Evolutionary conservation across 2,113 vertebrate species (phyloP).

Genomic region (Callipepla californica): DNA sequence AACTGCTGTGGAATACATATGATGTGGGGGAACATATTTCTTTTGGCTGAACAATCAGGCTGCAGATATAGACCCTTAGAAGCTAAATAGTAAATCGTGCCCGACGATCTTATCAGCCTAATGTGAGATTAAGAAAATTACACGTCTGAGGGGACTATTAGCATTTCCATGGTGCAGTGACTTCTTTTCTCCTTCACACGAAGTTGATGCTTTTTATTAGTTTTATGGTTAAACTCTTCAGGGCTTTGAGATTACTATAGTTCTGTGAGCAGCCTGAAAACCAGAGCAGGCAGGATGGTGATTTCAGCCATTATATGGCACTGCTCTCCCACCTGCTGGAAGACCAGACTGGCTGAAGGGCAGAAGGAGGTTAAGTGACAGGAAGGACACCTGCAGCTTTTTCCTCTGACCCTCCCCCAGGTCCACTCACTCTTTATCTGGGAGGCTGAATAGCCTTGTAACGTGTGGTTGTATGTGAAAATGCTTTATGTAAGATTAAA

Average conservation of each 20-base stretch:
- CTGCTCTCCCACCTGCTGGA: background rate
- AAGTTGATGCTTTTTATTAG: slow-evolving; percentile 12
- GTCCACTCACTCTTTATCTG: background rate
- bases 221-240: background rate
- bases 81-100: slow-evolving; percentile 22
- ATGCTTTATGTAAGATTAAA: background rate
- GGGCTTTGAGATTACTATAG: background rate
- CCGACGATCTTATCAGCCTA: background rate
- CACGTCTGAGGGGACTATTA: background rate
- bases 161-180: background rate
- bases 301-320: background rate
- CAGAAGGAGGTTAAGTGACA: background rate
- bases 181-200: slow-evolving; percentile 3
- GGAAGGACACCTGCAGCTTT: background rate
- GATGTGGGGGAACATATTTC: background rate
- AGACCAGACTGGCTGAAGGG: background rate
- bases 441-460: background rate
- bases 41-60: slow-evolving; percentile 13
- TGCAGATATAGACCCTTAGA: background rate
- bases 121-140: slow-evolving; percentile 1
- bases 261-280: background rate
- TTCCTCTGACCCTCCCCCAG: background rate
- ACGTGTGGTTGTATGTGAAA: background rate
- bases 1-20: background rate
- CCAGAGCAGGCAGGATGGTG: background rate